Conservation (phyloP, 1,140 invertebrate genomes). For the Heterodera carotae region DNA sequence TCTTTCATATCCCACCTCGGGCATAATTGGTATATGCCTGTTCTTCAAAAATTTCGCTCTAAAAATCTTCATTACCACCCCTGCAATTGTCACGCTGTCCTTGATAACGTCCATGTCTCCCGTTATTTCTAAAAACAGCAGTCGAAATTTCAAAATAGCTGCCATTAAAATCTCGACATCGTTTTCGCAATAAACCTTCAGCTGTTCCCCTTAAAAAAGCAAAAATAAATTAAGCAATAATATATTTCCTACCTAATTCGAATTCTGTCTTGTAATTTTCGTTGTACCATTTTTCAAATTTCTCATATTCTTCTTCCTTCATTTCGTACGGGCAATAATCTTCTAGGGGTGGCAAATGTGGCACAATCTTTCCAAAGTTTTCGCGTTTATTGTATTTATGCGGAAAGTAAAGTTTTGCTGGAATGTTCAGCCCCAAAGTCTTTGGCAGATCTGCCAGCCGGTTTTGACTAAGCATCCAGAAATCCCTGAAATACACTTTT, state of each 20-base stretch:
- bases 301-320: background rate
- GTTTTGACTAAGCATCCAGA: background rate
- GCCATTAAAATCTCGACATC: constrained; percentile 20
- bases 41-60: constrained; percentile 9
- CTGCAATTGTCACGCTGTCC: constrained; percentile 3
- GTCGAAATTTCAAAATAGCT: background rate
- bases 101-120: background rate
- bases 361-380: background rate
- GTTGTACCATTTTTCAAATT: background rate
- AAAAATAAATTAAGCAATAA: too few relatives aligned
- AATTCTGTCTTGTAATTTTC: background rate
- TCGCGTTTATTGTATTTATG: background rate
- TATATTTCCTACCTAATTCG: background rate
- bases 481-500: background rate
- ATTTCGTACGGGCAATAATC: background rate
- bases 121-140: background rate
- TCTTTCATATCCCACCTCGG: constrained; percentile 1
- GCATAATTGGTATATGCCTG: background rate
- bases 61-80: background rate
- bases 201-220: background rate
- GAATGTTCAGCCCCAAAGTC: background rate
- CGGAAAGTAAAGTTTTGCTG: background rate
- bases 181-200: background rate
- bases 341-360: background rate
- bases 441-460: background rate